Evolutionary conservation across 2,797 vertebrate species (phyloP).

Genomic region (Melanotaenia boesemani): DNA sequence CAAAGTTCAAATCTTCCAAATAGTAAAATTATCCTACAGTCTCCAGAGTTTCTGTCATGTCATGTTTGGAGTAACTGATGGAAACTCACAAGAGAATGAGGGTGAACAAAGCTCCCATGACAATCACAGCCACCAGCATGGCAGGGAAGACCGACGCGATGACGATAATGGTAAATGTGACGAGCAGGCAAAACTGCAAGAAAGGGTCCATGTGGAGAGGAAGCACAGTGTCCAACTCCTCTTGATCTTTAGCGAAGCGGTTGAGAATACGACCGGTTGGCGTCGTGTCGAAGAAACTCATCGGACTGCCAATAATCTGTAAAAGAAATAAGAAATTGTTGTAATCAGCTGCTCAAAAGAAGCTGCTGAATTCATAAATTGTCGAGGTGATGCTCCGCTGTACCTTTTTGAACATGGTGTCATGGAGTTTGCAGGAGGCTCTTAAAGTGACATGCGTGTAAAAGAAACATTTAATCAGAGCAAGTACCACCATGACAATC

Average conservation of each 20-base stretch:
- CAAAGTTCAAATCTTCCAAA: not conserved
- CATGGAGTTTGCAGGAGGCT: slow-evolving; percentile 79
- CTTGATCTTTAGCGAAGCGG: slow-evolving; percentile 88
- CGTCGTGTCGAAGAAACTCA: slow-evolving; percentile 88
- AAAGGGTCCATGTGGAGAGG: slow-evolving; percentile 84
- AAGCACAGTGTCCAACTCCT: slow-evolving; percentile 84
- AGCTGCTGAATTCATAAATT: not conserved
- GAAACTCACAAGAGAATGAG: slow-evolving; percentile 78
- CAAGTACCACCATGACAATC: slow-evolving; percentile 64
- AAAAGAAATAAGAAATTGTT: not conserved
- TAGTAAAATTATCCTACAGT: not conserved
- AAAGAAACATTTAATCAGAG: slow-evolving; percentile 72
- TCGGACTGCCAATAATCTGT: slow-evolving; percentile 84
- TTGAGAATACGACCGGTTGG: slow-evolving; percentile 89
- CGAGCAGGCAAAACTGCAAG: slow-evolving; percentile 79
- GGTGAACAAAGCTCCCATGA: slow-evolving; percentile 65
- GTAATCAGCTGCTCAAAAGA: too few relatives aligned
- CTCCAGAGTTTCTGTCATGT: not conserved
- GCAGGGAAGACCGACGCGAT: slow-evolving; percentile 79
- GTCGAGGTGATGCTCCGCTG: not conserved
- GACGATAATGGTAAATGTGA: slow-evolving; percentile 75
- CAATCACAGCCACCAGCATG: slow-evolving; percentile 75
- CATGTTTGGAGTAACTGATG: too few relatives aligned
- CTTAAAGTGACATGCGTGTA: slow-evolving; percentile 81
- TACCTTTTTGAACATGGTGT: slow-evolving; percentile 85